These are phyloP conservation scores for Drosophila suboccidentalis DNA, from an alignment of 2,888 invertebrate species.

Conservation along the genomic window DNA sequence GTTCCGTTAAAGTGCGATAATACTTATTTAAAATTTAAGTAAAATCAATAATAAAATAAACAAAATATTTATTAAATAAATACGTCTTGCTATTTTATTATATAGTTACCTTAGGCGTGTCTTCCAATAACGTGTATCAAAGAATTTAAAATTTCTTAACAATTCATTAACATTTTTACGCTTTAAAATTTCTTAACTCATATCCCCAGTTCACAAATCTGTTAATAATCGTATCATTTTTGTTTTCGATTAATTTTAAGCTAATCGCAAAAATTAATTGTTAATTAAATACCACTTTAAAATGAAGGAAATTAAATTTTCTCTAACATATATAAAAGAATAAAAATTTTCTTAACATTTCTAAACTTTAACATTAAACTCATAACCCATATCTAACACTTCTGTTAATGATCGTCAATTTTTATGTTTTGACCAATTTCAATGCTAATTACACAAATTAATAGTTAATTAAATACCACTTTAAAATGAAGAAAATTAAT, in stretches of 20 bases:
- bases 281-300: slow-evolving; percentile 22
- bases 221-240: neutral
- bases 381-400: neutral
- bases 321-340: too few species aligned
- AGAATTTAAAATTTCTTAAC: too few species aligned
- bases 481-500: slow-evolving; percentile 31
- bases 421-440: slow-evolving; percentile 6
- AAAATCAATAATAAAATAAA: too few species aligned
- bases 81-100: too few species aligned
- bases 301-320: slow-evolving; percentile 29
- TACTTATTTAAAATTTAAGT: neutral
- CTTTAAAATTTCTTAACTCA: too few species aligned
- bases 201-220: too few species aligned
- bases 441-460: slow-evolving; percentile 20
- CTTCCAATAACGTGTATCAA: too few species aligned
- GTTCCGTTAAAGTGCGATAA: neutral
- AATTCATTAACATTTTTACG: too few species aligned
- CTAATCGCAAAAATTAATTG: slow-evolving; percentile 19
- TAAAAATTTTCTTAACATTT: too few species aligned
- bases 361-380: too few species aligned
- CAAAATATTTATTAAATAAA: too few species aligned
- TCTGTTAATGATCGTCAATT: neutral
- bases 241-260: slow-evolving; percentile 6
- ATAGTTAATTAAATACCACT: slow-evolving; percentile 24
- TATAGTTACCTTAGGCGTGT: too few species aligned